These are phyloP conservation scores for Brachypodius melanocephalos DNA, from an alignment of 2,113 vertebrate genomes.

Conservation along the genomic window DNA sequence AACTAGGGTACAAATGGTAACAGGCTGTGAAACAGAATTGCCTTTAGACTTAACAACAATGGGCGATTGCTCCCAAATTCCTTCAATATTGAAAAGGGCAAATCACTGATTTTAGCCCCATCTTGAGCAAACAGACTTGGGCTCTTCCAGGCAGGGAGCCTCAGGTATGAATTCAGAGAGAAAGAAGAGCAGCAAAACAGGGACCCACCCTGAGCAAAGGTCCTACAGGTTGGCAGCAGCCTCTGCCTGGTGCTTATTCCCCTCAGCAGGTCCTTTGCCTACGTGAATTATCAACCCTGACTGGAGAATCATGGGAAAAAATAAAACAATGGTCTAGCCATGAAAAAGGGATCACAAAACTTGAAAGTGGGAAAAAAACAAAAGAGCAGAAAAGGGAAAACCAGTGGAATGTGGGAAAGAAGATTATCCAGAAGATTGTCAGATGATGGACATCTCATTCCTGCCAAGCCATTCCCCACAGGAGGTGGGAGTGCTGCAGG, in stretches of 20 bases:
- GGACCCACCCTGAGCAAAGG: neutral
- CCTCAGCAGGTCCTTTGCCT: neutral
- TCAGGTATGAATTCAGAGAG: neutral
- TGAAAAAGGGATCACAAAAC: neutral
- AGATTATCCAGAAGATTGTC: neutral
- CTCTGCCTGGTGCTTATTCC: neutral
- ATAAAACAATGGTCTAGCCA: neutral
- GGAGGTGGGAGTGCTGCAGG: neutral
- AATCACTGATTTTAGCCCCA: neutral
- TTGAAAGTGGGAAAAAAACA: neutral
- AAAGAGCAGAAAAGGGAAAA: neutral
- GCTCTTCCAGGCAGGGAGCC: neutral
- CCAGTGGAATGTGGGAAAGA: neutral
- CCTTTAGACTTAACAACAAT: neutral
- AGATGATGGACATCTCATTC: neutral
- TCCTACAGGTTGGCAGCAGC: neutral
- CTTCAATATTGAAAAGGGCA: neutral
- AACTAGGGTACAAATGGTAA: neutral
- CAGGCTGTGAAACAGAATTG: neutral
- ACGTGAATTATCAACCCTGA: rapidly evolving
- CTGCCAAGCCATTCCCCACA: rapidly evolving
- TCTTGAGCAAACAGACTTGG: neutral
- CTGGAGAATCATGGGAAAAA: neutral
- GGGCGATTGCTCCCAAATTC: neutral
- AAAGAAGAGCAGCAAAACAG: neutral